phyloP scores from a whole-genome alignment of 1,140 invertebrate genomes.

The Drosophila jambulina region DNA sequence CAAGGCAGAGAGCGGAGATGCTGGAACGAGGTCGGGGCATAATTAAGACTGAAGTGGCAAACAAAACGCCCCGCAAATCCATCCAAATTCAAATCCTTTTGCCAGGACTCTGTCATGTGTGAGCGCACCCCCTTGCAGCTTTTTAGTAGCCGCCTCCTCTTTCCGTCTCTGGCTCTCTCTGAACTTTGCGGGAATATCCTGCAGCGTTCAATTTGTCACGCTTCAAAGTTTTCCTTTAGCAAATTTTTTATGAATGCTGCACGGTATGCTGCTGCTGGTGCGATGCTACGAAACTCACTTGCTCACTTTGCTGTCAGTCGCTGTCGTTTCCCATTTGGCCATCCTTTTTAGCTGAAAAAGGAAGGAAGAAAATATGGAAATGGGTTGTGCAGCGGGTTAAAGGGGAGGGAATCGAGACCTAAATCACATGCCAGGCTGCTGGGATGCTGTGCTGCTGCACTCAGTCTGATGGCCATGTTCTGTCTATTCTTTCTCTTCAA shows the following conservation, averaged over 20 bases:
- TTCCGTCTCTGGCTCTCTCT: neutral
- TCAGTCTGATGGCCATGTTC: conserved; percentile 25
- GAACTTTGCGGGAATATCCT: conserved; percentile 57
- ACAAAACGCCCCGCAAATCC: conserved; percentile 64
- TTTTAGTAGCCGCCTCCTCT: conserved; percentile 12
- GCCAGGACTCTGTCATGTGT: conserved; percentile 41
- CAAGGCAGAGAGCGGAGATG: conserved; percentile 33
- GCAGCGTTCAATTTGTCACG: conserved; percentile 71
- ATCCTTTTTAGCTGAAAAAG: conserved; percentile 18
- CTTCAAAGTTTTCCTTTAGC: conserved; percentile 46
- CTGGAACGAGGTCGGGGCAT: conserved; percentile 42
- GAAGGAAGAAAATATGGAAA: conserved; percentile 11
- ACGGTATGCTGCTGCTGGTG: conserved; percentile 2
- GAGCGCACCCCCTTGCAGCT: conserved; percentile 6
- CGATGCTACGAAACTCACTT: conserved; percentile 8
- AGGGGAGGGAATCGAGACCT: conserved; percentile 15
- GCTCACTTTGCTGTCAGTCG: conserved; percentile 60
- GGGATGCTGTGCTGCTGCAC: conserved; percentile 8
- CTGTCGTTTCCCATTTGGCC: conserved; percentile 57
- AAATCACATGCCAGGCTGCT: conserved; percentile 7
- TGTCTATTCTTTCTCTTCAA: conserved; percentile 16
- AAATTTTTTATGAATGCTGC: conserved; percentile 28
- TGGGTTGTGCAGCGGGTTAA: conserved; percentile 16
- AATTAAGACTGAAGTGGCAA: conserved; percentile 74
- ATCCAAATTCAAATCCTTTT: conserved; percentile 34